Conservation (phyloP, 2,113 vertebrate genomes). For the Morone saxatilis region DNA sequence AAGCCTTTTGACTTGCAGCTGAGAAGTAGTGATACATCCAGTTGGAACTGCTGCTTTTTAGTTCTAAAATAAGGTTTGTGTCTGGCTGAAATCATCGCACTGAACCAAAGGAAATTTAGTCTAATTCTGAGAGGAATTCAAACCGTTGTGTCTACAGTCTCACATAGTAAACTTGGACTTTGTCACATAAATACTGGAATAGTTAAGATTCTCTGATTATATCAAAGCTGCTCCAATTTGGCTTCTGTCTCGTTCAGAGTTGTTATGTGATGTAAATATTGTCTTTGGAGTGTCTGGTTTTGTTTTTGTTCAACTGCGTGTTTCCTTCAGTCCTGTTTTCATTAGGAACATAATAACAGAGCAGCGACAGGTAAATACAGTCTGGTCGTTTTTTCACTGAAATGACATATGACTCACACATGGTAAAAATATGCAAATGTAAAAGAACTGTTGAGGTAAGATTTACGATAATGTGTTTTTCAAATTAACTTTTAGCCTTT, state of each 20-base stretch:
- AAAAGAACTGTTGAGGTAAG: neutral
- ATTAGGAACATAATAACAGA: conserved; percentile 33
- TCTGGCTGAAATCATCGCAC: neutral
- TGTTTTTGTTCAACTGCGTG: conserved; percentile 28
- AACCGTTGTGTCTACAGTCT: conserved; percentile 52
- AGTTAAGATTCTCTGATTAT: conserved; percentile 40
- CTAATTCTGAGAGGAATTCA: conserved; percentile 44
- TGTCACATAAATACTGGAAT: conserved; percentile 52
- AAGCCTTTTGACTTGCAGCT: neutral
- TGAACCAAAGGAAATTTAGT: conserved; percentile 57
- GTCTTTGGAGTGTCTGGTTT: conserved; percentile 34
- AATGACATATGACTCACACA: neutral
- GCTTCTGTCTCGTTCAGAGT: conserved; percentile 16
- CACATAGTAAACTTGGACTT: conserved; percentile 48
- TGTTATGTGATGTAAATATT: conserved; percentile 68
- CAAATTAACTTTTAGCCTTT: too few species aligned
- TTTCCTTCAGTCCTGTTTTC: conserved; percentile 32
- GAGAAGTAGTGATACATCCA: neutral
- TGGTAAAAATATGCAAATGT: neutral
- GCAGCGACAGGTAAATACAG: neutral
- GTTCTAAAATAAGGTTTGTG: neutral
- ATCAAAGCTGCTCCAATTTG: conserved; percentile 26
- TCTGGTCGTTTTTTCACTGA: neutral
- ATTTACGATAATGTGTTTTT: neutral
- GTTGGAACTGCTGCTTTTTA: neutral